Conservation (phyloP, 2,113 vertebrate species). For the Anthoscopus minutus region DNA sequence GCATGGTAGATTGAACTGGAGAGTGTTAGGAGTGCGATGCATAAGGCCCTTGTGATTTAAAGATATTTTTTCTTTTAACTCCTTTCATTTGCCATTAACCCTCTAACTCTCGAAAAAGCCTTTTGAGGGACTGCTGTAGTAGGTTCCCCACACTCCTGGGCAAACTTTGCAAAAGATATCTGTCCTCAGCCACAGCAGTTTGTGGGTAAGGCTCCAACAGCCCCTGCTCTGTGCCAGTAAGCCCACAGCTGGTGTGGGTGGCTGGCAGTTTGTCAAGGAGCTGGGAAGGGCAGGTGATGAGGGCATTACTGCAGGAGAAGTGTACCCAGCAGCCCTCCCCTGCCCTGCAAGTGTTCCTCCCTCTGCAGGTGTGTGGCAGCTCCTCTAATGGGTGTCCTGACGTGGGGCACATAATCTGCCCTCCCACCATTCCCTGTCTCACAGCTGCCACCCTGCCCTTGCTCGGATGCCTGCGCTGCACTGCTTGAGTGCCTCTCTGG, state of each 20-base stretch:
- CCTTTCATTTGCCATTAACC: neutral
- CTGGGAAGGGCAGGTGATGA: neutral
- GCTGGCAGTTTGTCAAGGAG: neutral
- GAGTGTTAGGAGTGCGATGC: neutral
- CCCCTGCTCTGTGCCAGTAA: neutral
- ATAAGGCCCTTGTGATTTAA: neutral
- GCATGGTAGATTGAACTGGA: constrained; percentile 15
- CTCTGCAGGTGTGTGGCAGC: neutral
- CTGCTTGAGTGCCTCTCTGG: neutral
- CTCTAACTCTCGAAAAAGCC: neutral
- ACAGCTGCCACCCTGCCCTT: neutral
- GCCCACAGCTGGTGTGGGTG: fast-evolving
- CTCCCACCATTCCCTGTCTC: fast-evolving
- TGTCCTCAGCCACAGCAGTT: neutral
- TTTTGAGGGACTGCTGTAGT: neutral
- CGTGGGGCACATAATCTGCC: neutral
- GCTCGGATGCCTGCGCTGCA: neutral
- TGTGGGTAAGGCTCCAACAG: fast-evolving
- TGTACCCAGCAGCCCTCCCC: neutral
- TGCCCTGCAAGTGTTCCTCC: neutral
- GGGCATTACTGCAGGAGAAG: neutral
- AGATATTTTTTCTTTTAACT: neutral
- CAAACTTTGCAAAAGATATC: neutral
- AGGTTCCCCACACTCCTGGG: neutral
- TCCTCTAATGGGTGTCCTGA: neutral